Conservation (phyloP, 2,113 vertebrate species). For the Myotis davidii region DNA sequence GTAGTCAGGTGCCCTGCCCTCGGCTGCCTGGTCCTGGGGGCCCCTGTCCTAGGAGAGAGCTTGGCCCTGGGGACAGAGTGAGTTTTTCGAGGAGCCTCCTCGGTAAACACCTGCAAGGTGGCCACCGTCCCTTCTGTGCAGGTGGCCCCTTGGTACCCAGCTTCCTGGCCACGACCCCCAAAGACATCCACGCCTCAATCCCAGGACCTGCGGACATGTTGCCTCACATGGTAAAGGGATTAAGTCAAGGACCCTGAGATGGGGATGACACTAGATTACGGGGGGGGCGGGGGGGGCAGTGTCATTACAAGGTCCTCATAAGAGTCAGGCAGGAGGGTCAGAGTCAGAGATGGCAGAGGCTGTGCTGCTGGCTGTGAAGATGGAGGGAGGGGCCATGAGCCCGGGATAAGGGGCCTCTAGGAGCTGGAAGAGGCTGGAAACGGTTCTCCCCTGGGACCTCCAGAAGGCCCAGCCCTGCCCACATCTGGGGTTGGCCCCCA, state of each 20-base stretch:
- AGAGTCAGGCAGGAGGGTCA: neutral
- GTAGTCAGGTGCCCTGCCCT: neutral
- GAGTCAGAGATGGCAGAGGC: neutral
- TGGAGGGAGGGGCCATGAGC: fast-evolving
- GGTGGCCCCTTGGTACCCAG: neutral
- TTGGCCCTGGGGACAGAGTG: neutral
- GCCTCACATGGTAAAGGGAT: neutral
- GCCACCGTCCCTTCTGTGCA: too few species aligned
- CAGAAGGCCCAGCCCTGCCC: neutral
- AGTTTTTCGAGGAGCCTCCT: neutral
- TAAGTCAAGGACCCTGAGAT: neutral
- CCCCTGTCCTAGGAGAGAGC: neutral
- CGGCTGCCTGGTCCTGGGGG: neutral
- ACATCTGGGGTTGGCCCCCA: fast-evolving
- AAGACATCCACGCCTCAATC: neutral
- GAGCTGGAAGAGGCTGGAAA: fast-evolving
- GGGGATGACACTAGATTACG: fast-evolving
- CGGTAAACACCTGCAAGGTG: fast-evolving
- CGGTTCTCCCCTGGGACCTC: fast-evolving
- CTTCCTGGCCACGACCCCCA: neutral
- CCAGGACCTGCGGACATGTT: too few species aligned
- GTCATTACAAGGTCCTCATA: neutral
- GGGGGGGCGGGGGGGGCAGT: fast-evolving
- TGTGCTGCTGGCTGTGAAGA: fast-evolving
- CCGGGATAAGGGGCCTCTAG: fast-evolving